Conservation (phyloP, 2,113 vertebrate species). For the Salvelinus alpinus region DNA sequence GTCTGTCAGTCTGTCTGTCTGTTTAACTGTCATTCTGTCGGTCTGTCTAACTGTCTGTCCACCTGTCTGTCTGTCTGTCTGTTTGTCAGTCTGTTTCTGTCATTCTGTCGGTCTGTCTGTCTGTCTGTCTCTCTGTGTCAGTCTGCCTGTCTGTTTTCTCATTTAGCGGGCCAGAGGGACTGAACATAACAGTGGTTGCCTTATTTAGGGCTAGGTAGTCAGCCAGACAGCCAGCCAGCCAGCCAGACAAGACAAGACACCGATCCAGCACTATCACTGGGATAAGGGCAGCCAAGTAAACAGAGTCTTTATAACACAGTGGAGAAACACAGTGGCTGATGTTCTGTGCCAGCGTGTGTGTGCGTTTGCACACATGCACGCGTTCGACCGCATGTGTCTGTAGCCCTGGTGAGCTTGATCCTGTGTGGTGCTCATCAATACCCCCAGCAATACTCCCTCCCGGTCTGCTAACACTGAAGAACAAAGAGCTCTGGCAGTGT, state of each 20-base stretch:
- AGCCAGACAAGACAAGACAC: background rate
- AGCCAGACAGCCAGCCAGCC: no score
- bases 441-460: conserved; percentile 48
- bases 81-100: no score
- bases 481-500: conserved; percentile 66
- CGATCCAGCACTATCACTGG: conserved; percentile 6
- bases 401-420: conserved; percentile 58
- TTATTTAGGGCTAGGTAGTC: conserved; percentile 9
- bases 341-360: conserved; percentile 10
- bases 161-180: conserved; percentile 16
- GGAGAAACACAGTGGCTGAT: conserved; percentile 37
- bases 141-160: no score
- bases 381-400: conserved; percentile 16
- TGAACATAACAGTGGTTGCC: conserved; percentile 16
- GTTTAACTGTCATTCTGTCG: conserved; percentile 45
- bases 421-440: conserved; percentile 54
- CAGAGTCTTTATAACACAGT: conserved; percentile 20
- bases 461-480: conserved; percentile 62
- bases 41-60: conserved; percentile 42
- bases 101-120: conserved; percentile 4
- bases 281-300: conserved; percentile 25
- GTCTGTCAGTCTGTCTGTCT: background rate
- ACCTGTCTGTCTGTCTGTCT: no score
- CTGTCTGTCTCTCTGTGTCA: conserved; percentile 63
- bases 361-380: conserved; percentile 8